Evolutionary conservation across 2,113 vertebrate genomes (phyloP), one percentile per base, ranked within the genome.

Genomic region (Hippocampus zosterae): DNA sequence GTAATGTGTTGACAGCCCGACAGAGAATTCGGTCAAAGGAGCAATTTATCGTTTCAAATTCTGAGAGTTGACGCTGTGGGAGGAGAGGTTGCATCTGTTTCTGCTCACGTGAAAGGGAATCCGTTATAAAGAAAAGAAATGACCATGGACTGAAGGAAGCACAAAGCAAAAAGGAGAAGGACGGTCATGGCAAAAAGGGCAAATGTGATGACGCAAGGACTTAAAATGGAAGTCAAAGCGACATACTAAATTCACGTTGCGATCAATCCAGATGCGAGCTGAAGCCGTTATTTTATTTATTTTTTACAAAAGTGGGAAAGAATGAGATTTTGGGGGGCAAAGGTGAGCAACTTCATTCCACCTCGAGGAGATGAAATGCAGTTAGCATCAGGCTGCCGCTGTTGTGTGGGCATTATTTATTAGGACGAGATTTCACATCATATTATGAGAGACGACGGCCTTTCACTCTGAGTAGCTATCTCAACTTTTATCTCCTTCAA

Each of bases 21-120:
- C 4, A 3, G 70, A 64, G 53, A 75, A 68, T 27, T n/a, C 74
- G 71, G 74, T 72, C 70, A 48, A 53, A 68, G 25, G 63, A 79
- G 74, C 56, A 53, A 77, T 88, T 75, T 69, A 69, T 89, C 88
- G 85, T 33, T 46, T 82, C 69, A 37, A 25, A 65, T 66, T 72
- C 56, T 6, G 16, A 74, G 73, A 73, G 73, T 37, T 10, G 27
- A 53, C 29, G 77, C 75, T 33, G 56, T 10, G 0, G 71, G 70
- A 53, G n/a, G 75, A 71, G 0, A 5, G 76, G 59, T 57, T 50
- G 48, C 74, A 76, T 80, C 77, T 79, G 80, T 27, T 81, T 15
- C 6, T 63, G 3, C 56, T 71, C 23, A 0, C 64, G 63, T 77
- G 65, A 59, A 69, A 78, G 33, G 33, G 53, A 46, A 56, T 55